A percentile compares a stretch with the other conserved stretches of the same genome.
Conservation (phyloP, 2,113 vertebrate species). For the Thamnophis sirtalis region DNA sequence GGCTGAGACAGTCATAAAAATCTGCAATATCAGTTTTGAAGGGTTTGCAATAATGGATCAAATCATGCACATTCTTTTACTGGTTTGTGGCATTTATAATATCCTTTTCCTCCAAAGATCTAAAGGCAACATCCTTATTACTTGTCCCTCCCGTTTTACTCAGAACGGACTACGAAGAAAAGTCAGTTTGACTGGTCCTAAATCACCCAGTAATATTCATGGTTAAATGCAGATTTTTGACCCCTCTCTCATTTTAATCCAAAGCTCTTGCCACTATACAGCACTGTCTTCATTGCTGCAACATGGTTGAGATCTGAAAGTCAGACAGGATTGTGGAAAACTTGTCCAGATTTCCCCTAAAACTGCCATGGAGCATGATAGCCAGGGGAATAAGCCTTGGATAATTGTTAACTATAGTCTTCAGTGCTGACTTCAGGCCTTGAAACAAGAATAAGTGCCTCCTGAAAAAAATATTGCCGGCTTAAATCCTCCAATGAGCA, state of each 20-base stretch:
- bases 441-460: conserved; percentile 19
- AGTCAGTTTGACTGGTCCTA: not conserved
- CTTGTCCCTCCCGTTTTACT: not conserved
- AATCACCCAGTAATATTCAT: not conserved
- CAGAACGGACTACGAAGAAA: not conserved
- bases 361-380: not conserved
- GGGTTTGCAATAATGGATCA: not conserved
- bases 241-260: not conserved
- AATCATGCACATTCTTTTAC: not conserved
- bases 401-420: not conserved
- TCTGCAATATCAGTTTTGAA: not conserved
- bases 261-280: not conserved
- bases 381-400: not conserved
- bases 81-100: not conserved
- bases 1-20: not conserved
- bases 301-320: not conserved
- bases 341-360: not conserved
- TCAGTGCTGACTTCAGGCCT: not conserved
- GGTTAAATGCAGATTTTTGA: not conserved
- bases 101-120: not conserved
- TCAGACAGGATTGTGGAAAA: not conserved
- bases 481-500: not conserved
- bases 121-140: not conserved
- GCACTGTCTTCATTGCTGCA: not conserved
- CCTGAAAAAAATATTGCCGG: not conserved